Base-by-base conservation (phyloP, 2,797 vertebrate genomes). In the Malurus leucopterus region DNA sequence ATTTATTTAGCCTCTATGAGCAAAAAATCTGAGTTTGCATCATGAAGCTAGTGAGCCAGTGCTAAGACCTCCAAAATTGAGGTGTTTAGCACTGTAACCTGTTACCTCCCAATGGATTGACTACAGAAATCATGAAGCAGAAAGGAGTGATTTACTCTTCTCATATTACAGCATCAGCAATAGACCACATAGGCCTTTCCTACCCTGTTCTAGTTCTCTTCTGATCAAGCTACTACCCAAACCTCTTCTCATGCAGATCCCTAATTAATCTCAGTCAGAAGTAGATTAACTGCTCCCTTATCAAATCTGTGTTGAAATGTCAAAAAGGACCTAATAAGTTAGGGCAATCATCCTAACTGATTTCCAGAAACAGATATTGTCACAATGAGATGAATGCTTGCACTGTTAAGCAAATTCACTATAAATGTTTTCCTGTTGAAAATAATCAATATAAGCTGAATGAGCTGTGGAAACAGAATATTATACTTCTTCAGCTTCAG, bases 391-490 rank as follows among this genome's bases (percentile, higher is more conserved):
- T 2, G 1, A 61, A 4, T 44, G 6, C 7, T 78, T 82, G 3
- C 8, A 43, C 23, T 55, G 16, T 49, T 88, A 40, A 43, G 13
- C 3, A 72, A 92, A 88, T 49, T 68, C 36, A 36, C 22, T 57
- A 32, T 17, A 13, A 82, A 61, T 0, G 1, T 46, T 53, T 61
- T 75, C 16, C 19, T 53, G 7, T 61, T 61, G 15, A 71, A 83
- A 81, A 38, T 34, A 46, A 24, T 3, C 0, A 0, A 1, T n/a
- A 23, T 22, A 21, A 19, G 6, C 23, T 38, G 15, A 64, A 16
- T 40, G 27, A 86, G 64, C 8, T 61, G 29, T 38, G 40, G 12
- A 84, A 84, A 44, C 4, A 61, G 9, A 57, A 20, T 64, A 64
- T 34, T 34, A 34, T 36, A 36, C 6, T 43, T 41, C 13, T 70